Evolutionary conservation across 2,888 invertebrate genomes (phyloP).

Genomic region (Laothoe populi): DNA sequence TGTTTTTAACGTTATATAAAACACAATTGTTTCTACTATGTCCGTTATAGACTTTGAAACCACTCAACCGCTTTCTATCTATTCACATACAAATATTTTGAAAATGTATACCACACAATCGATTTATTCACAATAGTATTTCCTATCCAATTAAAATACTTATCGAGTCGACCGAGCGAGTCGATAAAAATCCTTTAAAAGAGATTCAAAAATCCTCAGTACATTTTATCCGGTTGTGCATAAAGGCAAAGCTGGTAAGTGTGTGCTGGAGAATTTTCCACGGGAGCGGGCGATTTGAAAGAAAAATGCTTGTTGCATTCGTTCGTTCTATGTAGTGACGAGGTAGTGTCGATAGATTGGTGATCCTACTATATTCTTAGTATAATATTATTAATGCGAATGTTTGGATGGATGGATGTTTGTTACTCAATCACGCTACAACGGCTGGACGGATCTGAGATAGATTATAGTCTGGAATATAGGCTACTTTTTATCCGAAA

Average conservation of each 20-base stretch:
- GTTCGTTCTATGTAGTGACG: slow-evolving; percentile 27
- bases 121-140: not conserved
- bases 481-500: too few relatives aligned
- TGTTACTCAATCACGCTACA: too few relatives aligned
- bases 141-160: slow-evolving; percentile 12
- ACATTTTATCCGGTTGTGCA: slow-evolving; percentile 34
- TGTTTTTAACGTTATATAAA: not conserved
- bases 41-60: too few relatives aligned
- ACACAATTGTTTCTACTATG: not conserved
- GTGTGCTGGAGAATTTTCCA: slow-evolving; percentile 44
- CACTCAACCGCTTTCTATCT: too few relatives aligned
- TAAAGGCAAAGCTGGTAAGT: slow-evolving; percentile 46
- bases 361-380: too few relatives aligned
- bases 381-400: too few relatives aligned
- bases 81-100: too few relatives aligned
- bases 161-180: slow-evolving; percentile 3
- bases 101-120: not conserved
- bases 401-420: too few relatives aligned
- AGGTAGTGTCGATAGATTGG: not conserved
- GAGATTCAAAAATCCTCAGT: slow-evolving; percentile 22
- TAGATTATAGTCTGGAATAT: too few relatives aligned
- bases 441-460: too few relatives aligned
- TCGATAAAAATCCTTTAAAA: slow-evolving; percentile 7
- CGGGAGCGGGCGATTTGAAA: slow-evolving; percentile 48
- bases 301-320: slow-evolving; percentile 53